phyloP scores from a whole-genome alignment of 2,113 vertebrate genomes.

The Carlito syrichta region DNA sequence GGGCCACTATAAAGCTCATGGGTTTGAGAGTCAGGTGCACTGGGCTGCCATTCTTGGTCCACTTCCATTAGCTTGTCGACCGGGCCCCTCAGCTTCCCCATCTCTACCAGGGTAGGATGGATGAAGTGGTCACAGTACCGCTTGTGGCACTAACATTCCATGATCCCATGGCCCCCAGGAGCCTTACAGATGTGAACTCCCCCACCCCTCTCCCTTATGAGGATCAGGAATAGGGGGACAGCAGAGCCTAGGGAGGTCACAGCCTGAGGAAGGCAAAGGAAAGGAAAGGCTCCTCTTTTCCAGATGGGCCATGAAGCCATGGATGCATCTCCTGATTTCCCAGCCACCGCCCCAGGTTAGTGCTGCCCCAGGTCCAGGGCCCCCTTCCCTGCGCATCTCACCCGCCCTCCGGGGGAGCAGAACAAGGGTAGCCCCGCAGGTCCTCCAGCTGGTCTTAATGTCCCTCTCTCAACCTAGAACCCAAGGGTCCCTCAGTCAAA shows the following conservation, averaged over 20 bases:
- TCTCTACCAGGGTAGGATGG: not conserved
- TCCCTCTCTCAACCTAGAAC: not conserved
- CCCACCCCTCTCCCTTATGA: not conserved
- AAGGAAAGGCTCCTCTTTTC: not conserved
- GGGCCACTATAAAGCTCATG: not conserved
- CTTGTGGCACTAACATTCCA: not conserved
- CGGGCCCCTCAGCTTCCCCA: not conserved
- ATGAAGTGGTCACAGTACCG: not conserved
- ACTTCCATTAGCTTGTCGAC: not conserved
- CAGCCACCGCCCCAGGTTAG: too few relatives aligned
- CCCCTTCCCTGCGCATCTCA: fast-evolving
- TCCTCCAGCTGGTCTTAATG: not conserved
- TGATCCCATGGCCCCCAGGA: not conserved
- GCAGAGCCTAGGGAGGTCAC: not conserved
- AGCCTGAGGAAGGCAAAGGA: not conserved
- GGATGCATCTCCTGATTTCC: not conserved
- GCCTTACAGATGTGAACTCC: not conserved
- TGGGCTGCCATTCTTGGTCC: not conserved
- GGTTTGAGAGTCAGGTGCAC: not conserved
- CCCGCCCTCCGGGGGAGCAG: not conserved
- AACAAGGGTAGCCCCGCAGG: not conserved
- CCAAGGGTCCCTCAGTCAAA: not conserved
- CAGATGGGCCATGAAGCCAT: too few relatives aligned
- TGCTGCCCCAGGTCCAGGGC: not conserved
- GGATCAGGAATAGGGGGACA: not conserved